Percentiles rank a stretch among this genome's conserved stretches.
Evolutionary conservation across 2,888 invertebrate genomes (phyloP).

Genomic region (Tenthredo notha): DNA sequence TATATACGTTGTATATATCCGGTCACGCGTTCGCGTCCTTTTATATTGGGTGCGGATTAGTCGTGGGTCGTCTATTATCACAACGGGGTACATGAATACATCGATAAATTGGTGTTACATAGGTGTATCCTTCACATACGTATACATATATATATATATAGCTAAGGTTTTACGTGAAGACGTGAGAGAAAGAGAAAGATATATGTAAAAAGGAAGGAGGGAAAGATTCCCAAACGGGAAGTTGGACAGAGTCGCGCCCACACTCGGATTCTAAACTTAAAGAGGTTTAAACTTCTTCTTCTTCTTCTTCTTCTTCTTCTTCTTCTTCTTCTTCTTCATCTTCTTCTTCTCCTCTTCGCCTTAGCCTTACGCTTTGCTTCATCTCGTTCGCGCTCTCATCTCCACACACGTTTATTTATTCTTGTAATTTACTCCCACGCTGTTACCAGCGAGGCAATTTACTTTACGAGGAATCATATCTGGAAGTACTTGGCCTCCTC

Average conservation of each 20-base stretch:
- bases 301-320: too few relatives aligned
- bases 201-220: not conserved
- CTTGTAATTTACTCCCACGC: conserved; percentile 74
- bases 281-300: conserved; percentile 67
- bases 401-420: conserved; percentile 70
- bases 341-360: conserved; percentile 29
- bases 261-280: conserved; percentile 69
- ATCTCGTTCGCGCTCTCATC: conserved; percentile 28
- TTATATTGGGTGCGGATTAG: conserved; percentile 66
- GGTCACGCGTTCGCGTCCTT: conserved; percentile 19
- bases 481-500: conserved; percentile 62
- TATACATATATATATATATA: not conserved
- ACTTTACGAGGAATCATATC: conserved; percentile 72
- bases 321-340: too few relatives aligned
- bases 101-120: conserved; percentile 28
- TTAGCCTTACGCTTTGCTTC: conserved; percentile 55
- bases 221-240: conserved; percentile 31
- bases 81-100: conserved; percentile 41
- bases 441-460: conserved; percentile 65
- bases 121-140: not conserved
- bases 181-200: not conserved
- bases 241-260: conserved; percentile 62
- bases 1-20: conserved; percentile 1
- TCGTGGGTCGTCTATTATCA: conserved; percentile 65
- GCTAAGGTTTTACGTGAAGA: conserved; percentile 2